Base-by-base conservation (phyloP, 2,113 vertebrate species). In the Amblyopsis rosae region DNA sequence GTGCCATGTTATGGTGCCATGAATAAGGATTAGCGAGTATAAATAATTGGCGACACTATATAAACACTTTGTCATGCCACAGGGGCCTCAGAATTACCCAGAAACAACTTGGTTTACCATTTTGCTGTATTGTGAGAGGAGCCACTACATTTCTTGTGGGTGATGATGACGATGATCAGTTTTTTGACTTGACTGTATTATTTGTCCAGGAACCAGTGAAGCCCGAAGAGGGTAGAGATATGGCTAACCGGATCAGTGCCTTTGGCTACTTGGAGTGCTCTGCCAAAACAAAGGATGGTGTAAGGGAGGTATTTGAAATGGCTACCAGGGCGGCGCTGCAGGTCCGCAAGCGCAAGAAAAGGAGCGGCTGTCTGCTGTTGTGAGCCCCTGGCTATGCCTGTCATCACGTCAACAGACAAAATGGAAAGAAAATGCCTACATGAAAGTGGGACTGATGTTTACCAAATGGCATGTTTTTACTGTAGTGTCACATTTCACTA, bases 201-300 rank as follows among this genome's bases (percentile, higher is more conserved):
- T 66, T 1, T 72, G 73, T 68, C 8, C 75, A 99, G 97, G 97
- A 99, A 78, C 96, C 98, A 0, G 96, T 99, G 80, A 96, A 94
- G 76, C 87, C 93, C 0, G 98, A 99, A 61, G 98, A 99, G 67
- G 97, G 96, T 55, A 88, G 95, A 68, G 97, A 98, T 76, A 98
- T 98, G 98, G 94, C 95, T 1, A 93, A 94, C 83, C 92, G 95
- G 66, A 98, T 99, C 89, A 93, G 90, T 0, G 98, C 98, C 77
- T 99, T 98, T 1, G 96, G 96, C 62, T 98, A 97, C 90, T 89
- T 99, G 0, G 98, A 99, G 88, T 99, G 98, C 83, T 99, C 98
- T 0, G 98, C 98, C 90, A 99, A 99, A 91, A 99, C 97, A 7
- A 99, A 99, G 89, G 98, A 99, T 0, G 97, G 96, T 0, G 97